A percentile compares a stretch with the other conserved stretches of the same genome.
Evolutionary conservation across 2,888 invertebrate genomes (phyloP).

Genomic region (Hesperia comma): DNA sequence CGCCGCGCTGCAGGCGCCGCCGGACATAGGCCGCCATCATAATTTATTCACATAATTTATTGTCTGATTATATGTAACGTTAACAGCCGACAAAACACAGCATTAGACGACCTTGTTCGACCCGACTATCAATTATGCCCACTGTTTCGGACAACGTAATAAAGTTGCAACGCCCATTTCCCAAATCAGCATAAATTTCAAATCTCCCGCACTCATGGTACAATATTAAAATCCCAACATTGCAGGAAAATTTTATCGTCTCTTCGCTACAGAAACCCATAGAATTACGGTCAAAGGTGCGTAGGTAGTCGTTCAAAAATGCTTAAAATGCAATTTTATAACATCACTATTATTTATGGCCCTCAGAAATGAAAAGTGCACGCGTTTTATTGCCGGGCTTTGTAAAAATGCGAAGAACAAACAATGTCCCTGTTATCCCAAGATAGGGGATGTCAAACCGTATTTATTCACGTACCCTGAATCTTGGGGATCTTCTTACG

Average conservation of each 20-base stretch:
- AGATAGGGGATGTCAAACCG: constrained; percentile 71
- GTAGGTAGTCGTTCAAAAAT: constrained; percentile 69
- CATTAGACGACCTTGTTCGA: constrained; percentile 42
- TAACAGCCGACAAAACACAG: constrained; percentile 51
- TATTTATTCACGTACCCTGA: constrained; percentile 64
- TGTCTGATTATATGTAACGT: constrained; percentile 59
- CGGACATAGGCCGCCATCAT: constrained; percentile 63
- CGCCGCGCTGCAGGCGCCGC: constrained; percentile 57
- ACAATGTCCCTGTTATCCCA: constrained; percentile 74
- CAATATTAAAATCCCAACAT: constrained; percentile 53
- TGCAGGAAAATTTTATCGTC: constrained; percentile 62
- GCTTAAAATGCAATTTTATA: constrained; percentile 83
- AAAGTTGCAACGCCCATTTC: constrained; percentile 33
- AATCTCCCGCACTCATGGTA: constrained; percentile 29
- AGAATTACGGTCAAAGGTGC: constrained; percentile 66
- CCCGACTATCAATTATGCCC: constrained; percentile 46
- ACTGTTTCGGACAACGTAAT: constrained; percentile 30
- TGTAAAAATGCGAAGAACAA: constrained; percentile 81
- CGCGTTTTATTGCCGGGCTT: constrained; percentile 81
- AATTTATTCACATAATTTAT: constrained; percentile 74
- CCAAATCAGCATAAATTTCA: constrained; percentile 36
- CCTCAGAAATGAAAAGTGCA: constrained; percentile 81
- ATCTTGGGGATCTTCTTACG: constrained; percentile 55
- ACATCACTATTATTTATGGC: constrained; percentile 77
- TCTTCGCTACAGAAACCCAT: constrained; percentile 53